Evolutionary conservation across 2,888 invertebrate species (phyloP).

Genomic region (Agrochola circellaris): DNA sequence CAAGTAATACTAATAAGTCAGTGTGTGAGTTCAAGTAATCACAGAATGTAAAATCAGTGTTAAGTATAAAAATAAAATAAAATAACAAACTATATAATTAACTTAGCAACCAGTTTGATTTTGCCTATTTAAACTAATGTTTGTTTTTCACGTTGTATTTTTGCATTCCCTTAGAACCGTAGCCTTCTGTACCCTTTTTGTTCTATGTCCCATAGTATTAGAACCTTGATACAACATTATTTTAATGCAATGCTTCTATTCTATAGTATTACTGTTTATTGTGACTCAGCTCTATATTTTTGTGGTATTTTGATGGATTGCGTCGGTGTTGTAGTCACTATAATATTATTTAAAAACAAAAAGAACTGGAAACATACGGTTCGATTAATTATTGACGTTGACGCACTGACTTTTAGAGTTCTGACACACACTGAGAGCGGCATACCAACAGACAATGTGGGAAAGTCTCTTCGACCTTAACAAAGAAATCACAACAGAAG

Average conservation of each 20-base stretch:
- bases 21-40: no score
- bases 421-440: no score
- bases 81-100: no score
- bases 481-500: no score
- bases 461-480: no score
- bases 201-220: background rate
- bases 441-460: no score
- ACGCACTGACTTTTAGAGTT: no score
- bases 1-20: no score
- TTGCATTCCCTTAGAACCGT: background rate
- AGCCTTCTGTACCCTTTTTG: slow-evolving; percentile 11
- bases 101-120: no score
- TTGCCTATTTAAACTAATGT: background rate
- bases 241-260: slow-evolving; percentile 58
- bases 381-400: no score
- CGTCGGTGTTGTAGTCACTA: slow-evolving; percentile 4
- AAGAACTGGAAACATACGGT: background rate
- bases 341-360: slow-evolving; percentile 2
- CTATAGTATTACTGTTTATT: slow-evolving; percentile 7
- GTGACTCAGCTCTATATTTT: slow-evolving; percentile 23
- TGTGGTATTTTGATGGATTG: slow-evolving; percentile 10
- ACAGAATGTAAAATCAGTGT: no score
- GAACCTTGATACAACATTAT: slow-evolving; percentile 67
- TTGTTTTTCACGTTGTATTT: background rate
- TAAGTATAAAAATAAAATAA: no score